These are phyloP conservation scores for Pandemis heparana DNA, from an alignment of 2,888 invertebrate species.

Conservation along the genomic window DNA sequence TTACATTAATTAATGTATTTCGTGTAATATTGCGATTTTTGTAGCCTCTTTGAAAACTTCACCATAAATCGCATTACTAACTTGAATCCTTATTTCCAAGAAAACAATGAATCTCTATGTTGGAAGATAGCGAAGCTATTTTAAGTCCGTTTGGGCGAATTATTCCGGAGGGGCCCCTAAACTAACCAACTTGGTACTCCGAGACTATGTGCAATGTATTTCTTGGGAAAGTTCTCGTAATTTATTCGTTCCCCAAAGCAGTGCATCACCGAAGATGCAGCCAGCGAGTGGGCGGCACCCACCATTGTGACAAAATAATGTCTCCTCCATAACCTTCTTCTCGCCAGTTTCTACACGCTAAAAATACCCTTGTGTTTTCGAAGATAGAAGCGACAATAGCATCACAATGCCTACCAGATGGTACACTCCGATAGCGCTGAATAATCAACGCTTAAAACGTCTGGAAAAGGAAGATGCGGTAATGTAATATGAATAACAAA, in stretches of 20 bases:
- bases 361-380: conserved; percentile 65
- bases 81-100: not conserved
- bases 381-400: conserved; percentile 59
- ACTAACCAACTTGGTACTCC: conserved; percentile 57
- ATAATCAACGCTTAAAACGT: conserved; percentile 86
- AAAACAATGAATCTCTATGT: conserved; percentile 14
- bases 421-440: conserved; percentile 79
- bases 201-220: conserved; percentile 69
- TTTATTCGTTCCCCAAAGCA: conserved; percentile 83
- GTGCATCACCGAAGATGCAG: conserved; percentile 82
- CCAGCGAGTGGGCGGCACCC: conserved; percentile 81
- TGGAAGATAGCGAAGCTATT: conserved; percentile 32
- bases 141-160: conserved; percentile 56
- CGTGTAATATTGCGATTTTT: no score
- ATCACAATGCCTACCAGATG: conserved; percentile 68
- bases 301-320: conserved; percentile 85
- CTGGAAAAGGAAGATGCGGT: conserved; percentile 85
- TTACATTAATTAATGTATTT: no score
- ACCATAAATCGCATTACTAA: not conserved
- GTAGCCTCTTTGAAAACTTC: not conserved
- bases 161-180: conserved; percentile 68
- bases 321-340: conserved; percentile 77
- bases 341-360: conserved; percentile 54
- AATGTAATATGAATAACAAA: conserved; percentile 85
- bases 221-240: conserved; percentile 71